Evolutionary conservation across 1,140 invertebrate genomes (phyloP).

Genomic region (Gryllus bimaculatus): DNA sequence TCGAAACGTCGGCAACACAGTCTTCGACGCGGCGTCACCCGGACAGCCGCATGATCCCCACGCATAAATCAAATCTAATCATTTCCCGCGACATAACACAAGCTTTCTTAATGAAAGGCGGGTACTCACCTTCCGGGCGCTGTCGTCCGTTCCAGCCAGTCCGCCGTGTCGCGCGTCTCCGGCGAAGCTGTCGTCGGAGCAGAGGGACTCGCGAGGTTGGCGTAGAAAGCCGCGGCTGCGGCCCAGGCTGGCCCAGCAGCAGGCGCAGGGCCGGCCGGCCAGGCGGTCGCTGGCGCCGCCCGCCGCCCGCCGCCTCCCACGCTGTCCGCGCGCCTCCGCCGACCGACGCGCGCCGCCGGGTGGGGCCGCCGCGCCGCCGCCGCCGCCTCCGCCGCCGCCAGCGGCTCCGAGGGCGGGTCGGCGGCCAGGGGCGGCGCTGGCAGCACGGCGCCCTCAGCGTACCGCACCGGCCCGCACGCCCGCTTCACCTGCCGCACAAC

Average conservation of each 20-base stretch:
- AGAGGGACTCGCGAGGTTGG: slow-evolving; percentile 57
- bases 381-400: background rate
- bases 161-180: slow-evolving; percentile 43
- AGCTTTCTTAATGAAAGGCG: too few relatives aligned
- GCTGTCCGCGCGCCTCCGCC: slow-evolving; percentile 26
- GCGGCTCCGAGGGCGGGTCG: background rate
- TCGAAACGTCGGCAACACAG: too few relatives aligned
- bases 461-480: slow-evolving; percentile 39
- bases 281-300: slow-evolving; percentile 22
- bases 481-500: slow-evolving; percentile 38
- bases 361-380: background rate
- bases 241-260: slow-evolving; percentile 54
- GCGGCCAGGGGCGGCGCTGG: background rate
- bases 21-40: too few relatives aligned
- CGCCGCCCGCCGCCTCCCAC: slow-evolving; percentile 37
- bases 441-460: slow-evolving; percentile 23
- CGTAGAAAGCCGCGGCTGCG: slow-evolving; percentile 61
- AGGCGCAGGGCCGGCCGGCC: slow-evolving; percentile 41
- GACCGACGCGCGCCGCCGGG: background rate
- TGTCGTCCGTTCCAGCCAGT: slow-evolving; percentile 71
- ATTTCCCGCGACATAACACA: too few relatives aligned
- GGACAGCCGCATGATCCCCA: too few relatives aligned
- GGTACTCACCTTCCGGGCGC: slow-evolving; percentile 58
- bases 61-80: too few relatives aligned
- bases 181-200: slow-evolving; percentile 50